Percentiles rank a stretch among this genome's conserved stretches.
Conservation (phyloP, 2,797 vertebrate genomes). For the Phrynocephalus vlangalii region DNA sequence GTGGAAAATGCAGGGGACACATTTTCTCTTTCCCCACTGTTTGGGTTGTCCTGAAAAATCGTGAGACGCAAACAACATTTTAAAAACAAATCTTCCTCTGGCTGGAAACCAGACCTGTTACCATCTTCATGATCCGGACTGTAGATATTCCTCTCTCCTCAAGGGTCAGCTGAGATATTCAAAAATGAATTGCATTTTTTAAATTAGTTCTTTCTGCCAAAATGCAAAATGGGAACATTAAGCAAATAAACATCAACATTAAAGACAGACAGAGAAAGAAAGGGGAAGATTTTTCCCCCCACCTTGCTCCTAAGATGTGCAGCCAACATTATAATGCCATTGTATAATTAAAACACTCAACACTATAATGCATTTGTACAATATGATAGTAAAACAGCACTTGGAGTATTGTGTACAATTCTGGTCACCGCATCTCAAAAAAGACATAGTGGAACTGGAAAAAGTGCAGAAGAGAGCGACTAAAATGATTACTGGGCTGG, state of each 20-base stretch:
- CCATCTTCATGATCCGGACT: not conserved
- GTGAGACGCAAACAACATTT: no score
- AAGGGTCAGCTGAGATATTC: not conserved
- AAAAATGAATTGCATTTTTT: conserved; percentile 40
- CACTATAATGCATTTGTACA: no score
- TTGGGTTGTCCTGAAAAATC: no score
- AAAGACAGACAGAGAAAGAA: not conserved
- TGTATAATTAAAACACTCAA: no score
- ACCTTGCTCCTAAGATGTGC: not conserved
- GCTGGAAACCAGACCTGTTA: not conserved
- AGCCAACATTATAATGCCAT: not conserved
- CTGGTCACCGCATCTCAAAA: no score
- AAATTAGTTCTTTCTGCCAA: conserved; percentile 58
- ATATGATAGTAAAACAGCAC: no score
- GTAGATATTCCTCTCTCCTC: not conserved
- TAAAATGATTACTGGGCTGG: no score
- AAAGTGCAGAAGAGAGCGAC: no score
- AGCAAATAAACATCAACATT: conserved; percentile 42
- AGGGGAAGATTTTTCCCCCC: not conserved
- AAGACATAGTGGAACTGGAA: no score
- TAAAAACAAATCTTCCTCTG: not conserved
- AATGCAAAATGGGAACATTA: conserved; percentile 35
- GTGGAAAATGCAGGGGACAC: no score
- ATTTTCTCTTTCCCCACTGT: no score
- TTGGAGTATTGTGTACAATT: no score